Conservation (phyloP, 1,140 invertebrate genomes). For the Leucophenga varia region DNA sequence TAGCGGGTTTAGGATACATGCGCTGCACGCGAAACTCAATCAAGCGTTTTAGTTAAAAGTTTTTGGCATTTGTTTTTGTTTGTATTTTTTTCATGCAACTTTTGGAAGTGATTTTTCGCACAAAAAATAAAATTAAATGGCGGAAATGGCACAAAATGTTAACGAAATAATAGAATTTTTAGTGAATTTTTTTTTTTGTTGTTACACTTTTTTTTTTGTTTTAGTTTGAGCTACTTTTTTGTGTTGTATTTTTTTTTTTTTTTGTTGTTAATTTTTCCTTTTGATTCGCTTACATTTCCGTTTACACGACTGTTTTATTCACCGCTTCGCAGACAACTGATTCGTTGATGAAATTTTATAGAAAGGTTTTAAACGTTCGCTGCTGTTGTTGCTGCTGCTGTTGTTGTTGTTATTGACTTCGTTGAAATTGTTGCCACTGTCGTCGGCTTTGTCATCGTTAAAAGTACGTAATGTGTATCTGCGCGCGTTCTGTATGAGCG, state of each 20-base stretch:
- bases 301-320: conserved; percentile 45
- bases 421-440: too few relatives aligned
- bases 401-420: too few relatives aligned
- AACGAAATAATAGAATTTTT: background rate
- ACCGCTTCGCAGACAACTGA: conserved; percentile 55
- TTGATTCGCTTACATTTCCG: background rate
- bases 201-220: conserved; percentile 5
- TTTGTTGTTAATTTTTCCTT: conserved; percentile 1
- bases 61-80: too few relatives aligned
- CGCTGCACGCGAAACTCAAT: too few relatives aligned
- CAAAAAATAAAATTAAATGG: too few relatives aligned
- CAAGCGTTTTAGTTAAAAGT: too few relatives aligned
- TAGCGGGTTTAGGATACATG: too few relatives aligned
- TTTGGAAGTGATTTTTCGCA: too few relatives aligned
- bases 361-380: conserved; percentile 45
- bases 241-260: conserved; percentile 7
- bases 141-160: conserved; percentile 2
- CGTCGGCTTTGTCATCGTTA: conserved; percentile 19
- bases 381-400: too few relatives aligned
- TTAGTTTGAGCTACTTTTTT: conserved; percentile 5
- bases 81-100: too few relatives aligned
- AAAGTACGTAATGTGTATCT: conserved; percentile 4
- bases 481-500: background rate
- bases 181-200: conserved; percentile 2
- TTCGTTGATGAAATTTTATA: conserved; percentile 51